A percentile compares a stretch with the other conserved stretches of the same genome.
Conservation (phyloP, 2,888 invertebrate species). For the Acleris laterana region DNA sequence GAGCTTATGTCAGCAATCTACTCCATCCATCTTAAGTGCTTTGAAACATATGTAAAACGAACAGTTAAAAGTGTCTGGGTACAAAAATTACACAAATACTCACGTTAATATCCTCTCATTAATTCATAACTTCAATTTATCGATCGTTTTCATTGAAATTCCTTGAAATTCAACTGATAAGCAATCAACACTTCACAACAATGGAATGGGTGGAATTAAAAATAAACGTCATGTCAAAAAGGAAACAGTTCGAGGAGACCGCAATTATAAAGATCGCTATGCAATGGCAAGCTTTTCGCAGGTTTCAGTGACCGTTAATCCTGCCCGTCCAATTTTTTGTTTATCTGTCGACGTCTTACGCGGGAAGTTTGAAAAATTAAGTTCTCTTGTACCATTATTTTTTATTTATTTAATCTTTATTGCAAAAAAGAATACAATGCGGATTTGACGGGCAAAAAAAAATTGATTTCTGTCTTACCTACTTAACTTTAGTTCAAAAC, state of each 20-base stretch:
- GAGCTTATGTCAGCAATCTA: slow-evolving; percentile 33
- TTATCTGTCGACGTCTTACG: no score
- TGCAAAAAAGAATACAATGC: no score
- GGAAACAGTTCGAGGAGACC: slow-evolving; percentile 22
- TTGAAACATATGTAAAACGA: background rate
- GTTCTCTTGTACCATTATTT: no score
- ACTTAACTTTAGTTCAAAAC: no score
- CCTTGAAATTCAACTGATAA: slow-evolving; percentile 30
- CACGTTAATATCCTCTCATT: background rate
- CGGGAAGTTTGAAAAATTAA: no score
- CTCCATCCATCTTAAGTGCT: slow-evolving; percentile 27
- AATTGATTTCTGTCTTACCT: no score
- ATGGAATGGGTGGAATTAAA: slow-evolving; percentile 25
- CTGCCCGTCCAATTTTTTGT: no score
- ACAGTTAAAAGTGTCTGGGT: background rate
- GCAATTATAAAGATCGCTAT: slow-evolving; percentile 7
- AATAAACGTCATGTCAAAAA: slow-evolving; percentile 29
- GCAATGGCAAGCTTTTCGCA: slow-evolving; percentile 12
- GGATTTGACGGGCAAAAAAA: no score
- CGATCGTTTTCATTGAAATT: slow-evolving; percentile 27
- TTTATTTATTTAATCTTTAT: no score
- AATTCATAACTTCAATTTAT: slow-evolving; percentile 1
- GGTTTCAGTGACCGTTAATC: no score
- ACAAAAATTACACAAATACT: slow-evolving; percentile 1
- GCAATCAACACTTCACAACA: slow-evolving; percentile 37